Evolutionary conservation across 2,888 invertebrate species (phyloP), one percentile per base, ranked within the genome.

Genomic region (Schrankia costaestrigalis): DNA sequence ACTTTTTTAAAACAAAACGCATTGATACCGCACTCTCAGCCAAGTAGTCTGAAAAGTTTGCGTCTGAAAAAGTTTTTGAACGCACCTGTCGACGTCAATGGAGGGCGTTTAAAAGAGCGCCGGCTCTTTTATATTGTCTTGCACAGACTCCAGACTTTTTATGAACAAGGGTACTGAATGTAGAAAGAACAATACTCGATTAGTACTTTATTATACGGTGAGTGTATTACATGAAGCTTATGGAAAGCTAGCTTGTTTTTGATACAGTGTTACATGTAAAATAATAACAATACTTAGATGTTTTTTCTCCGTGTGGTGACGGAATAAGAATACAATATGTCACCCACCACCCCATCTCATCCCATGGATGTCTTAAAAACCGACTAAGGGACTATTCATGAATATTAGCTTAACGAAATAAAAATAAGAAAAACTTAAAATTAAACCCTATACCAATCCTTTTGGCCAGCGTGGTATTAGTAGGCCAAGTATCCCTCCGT

Each of bases 11-110:
- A 43, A 28, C 26, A 47, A 48, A 52, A 46, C 39, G 40, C 39
- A 43, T 46, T 41, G 52, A 55, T 51, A 47, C 37, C 29, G 41
- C 46, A 42, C 35, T 35, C 35, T 19, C 33, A 36, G 43, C 35
- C 14, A 25, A 17, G 34, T 28, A 41, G 83, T 84, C 84, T 83
- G 78, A 55, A 39, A 83, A 84, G 80, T 84, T 84, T 60, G 57
- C 65, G 72, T 80, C 78, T 79, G 74, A 70, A 76, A 76, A 84
- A 79, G 66, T 82, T 75, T 44, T 42, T 42, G 47, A 56, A 64
- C 68, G 64, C 73, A 76, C 74, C 76, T 75, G 73, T 65, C 67
- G 69, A 60, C 71, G 46, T 76, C 74, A 76, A 76, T 73, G 63
- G 63, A 48, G 39, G 46, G 33, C 57, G 51, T 49, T 64, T 56